A percentile compares a stretch with the other conserved stretches of the same genome.
These are phyloP conservation scores for Entomyzon cyanotis DNA, from an alignment of 2,113 vertebrate species.

Conservation along the genomic window DNA sequence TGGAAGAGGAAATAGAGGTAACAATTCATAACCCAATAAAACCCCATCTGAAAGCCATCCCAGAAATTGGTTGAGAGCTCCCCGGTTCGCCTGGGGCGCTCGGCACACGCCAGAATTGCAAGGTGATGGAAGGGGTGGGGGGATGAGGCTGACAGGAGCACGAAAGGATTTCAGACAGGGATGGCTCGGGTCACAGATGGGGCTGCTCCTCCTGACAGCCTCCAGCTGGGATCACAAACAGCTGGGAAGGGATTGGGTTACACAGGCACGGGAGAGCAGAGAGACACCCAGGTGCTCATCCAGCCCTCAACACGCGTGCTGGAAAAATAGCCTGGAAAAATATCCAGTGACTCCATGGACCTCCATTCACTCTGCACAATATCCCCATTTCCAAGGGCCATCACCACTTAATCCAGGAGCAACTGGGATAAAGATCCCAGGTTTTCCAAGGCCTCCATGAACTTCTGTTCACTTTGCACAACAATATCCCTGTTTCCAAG, in stretches of 20 bases:
- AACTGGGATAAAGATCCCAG: background rate
- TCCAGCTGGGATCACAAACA: background rate
- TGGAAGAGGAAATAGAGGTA: background rate
- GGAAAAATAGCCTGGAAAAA: background rate
- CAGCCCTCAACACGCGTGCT: accelerated
- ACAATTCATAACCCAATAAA: background rate
- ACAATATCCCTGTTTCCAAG: background rate
- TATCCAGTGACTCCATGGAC: background rate
- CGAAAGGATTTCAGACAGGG: background rate
- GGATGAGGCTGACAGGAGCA: background rate
- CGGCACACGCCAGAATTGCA: background rate
- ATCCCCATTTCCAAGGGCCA: background rate
- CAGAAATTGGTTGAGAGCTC: background rate
- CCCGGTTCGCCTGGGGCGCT: background rate
- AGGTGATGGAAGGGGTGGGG: background rate
- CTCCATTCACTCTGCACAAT: too few species aligned
- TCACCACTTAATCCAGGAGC: background rate
- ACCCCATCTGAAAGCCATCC: slow-evolving; percentile 19
- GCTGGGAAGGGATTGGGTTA: background rate
- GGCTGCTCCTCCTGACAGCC: background rate
- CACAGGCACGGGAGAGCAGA: background rate
- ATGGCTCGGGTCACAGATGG: background rate
- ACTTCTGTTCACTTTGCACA: background rate
- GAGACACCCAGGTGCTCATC: background rate
- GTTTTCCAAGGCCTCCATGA: background rate